Evolutionary conservation across 2,797 vertebrate genomes (phyloP).

Genomic region (Lindbergichthys nudifrons): DNA sequence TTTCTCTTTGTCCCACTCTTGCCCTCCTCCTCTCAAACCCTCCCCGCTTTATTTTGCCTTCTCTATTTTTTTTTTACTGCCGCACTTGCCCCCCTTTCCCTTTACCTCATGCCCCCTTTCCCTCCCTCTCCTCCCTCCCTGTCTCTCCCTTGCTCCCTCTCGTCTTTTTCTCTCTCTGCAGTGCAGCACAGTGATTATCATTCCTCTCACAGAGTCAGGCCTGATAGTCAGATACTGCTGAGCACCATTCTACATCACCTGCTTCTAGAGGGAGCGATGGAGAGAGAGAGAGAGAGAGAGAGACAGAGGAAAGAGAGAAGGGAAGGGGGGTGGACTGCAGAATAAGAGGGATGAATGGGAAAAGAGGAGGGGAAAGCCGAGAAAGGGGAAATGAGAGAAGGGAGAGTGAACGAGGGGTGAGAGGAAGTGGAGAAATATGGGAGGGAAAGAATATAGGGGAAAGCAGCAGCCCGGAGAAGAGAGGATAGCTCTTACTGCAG

Average conservation of each 20-base stretch:
- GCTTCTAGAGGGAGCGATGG: slow-evolving; percentile 76
- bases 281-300: slow-evolving; percentile 50
- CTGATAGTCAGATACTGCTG: slow-evolving; percentile 88
- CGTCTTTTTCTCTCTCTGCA: slow-evolving; percentile 82
- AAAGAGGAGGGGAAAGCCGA: slow-evolving; percentile 47
- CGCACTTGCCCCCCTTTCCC: slow-evolving; percentile 67
- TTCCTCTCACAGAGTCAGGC: slow-evolving; percentile 87
- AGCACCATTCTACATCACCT: slow-evolving; percentile 86
- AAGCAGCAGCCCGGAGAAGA: slow-evolving; percentile 46
- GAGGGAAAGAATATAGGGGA: slow-evolving; percentile 27
- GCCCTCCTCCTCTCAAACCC: slow-evolving; percentile 39
- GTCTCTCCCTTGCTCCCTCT: slow-evolving; percentile 61
- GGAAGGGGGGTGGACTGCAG: slow-evolving; percentile 45
- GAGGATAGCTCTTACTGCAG: slow-evolving; percentile 74
- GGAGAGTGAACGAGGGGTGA: slow-evolving; percentile 41
- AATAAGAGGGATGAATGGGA: slow-evolving; percentile 42
- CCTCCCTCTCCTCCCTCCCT: slow-evolving; percentile 46
- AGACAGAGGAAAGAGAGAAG: slow-evolving; percentile 40
- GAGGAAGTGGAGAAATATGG: slow-evolving; percentile 53
- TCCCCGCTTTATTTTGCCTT: slow-evolving; percentile 27
- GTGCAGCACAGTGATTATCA: slow-evolving; percentile 88
- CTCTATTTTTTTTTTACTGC: slow-evolving; percentile 51
- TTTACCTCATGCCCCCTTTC: slow-evolving; percentile 67
- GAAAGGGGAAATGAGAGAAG: slow-evolving; percentile 29
- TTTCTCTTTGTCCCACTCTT: slow-evolving; percentile 49